Percentiles rank a stretch among this genome's conserved stretches.
phyloP scores from a whole-genome alignment of 2,113 vertebrate genomes.

The Tyto alba region DNA sequence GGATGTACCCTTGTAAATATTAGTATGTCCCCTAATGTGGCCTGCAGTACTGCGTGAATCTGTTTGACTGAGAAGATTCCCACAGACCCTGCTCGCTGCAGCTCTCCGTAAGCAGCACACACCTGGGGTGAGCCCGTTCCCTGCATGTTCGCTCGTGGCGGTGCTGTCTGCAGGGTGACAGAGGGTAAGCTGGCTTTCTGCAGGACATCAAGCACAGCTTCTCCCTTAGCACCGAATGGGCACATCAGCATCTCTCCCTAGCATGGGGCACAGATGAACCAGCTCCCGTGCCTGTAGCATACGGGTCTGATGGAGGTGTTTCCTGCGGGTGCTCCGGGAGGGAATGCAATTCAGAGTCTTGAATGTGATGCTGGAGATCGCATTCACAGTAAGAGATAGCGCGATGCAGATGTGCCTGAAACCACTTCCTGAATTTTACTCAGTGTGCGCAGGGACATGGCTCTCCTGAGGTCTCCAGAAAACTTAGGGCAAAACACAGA shows the following conservation, averaged over 20 bases:
- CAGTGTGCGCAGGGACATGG: neutral
- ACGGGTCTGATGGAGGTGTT: neutral
- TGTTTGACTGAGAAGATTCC: neutral
- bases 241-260: neutral
- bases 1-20: neutral
- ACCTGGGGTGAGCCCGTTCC: neutral
- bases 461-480: neutral
- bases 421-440: neutral
- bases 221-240: neutral
- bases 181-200: neutral
- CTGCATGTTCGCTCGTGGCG: accelerated
- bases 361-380: neutral
- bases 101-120: neutral
- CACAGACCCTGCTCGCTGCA: neutral
- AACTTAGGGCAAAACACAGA: neutral
- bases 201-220: neutral
- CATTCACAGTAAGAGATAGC: neutral
- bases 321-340: neutral
- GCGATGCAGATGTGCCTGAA: neutral
- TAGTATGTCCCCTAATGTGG: neutral
- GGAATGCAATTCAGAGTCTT: neutral
- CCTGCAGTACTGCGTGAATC: neutral
- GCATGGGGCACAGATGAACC: accelerated
- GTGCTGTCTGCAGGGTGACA: accelerated
- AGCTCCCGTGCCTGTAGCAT: accelerated